phyloP scores from a whole-genome alignment of 2,888 invertebrate species.

The Hemithea aestivaria region DNA sequence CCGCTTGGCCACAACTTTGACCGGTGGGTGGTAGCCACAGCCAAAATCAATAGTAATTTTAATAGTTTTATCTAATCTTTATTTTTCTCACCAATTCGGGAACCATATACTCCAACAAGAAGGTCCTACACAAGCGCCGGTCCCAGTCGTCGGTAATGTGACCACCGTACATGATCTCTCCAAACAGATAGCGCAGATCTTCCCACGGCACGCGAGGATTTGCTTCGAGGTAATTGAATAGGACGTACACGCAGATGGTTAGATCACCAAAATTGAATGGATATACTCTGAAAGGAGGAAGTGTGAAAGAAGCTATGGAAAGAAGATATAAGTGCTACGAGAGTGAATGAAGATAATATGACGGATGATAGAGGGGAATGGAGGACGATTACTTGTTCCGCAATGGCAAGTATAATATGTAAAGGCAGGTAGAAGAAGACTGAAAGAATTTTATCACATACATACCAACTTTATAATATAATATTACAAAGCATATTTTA shows the following conservation, averaged over 20 bases:
- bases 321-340: too few species aligned
- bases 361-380: too few species aligned
- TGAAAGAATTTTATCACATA: too few species aligned
- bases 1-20: too few species aligned
- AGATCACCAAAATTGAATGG: conserved; percentile 92
- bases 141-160: conserved; percentile 99
- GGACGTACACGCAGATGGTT: conserved; percentile 94
- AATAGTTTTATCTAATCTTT: conserved; percentile 1
- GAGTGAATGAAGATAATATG: too few species aligned
- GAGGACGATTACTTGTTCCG: too few species aligned
- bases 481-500: too few species aligned
- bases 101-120: conserved; percentile 92
- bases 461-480: too few species aligned
- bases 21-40: too few species aligned
- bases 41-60: too few species aligned
- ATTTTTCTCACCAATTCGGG: conserved; percentile 82
- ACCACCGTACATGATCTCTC: conserved; percentile 98
- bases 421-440: too few species aligned
- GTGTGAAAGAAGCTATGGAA: background rate
- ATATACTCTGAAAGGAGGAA: conserved; percentile 71
- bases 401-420: too few species aligned
- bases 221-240: conserved; percentile 94
- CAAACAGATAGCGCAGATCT: conserved; percentile 95
- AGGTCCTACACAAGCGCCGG: conserved; percentile 90
- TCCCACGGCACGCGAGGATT: conserved; percentile 95